Evolutionary conservation across 2,888 invertebrate species (phyloP), one percentile per base, ranked within the genome.

Genomic region (Autographa pulchrina): DNA sequence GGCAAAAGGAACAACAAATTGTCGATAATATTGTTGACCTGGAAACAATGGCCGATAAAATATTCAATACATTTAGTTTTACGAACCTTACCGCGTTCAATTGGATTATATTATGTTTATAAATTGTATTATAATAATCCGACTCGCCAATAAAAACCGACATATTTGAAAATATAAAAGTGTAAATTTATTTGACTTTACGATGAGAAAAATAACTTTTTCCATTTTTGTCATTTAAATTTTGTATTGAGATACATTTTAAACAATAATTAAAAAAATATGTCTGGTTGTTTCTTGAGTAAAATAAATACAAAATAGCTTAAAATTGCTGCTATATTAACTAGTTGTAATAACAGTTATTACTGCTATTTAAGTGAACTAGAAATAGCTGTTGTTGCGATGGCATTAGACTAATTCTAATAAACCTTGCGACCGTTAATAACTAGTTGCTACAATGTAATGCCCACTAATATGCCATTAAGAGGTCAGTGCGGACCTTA

Each of bases 11-110:
- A 65, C 48, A 80, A 72, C 60, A 75, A 74, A 80, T 80, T 78
- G 72, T 58, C 63, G 11, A 77, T 84, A 86, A 86, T 85, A 80
- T 84, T 84, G 68, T 71, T 84, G 85, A 84, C 73, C 80, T 80
- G 82, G 77, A 86, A 90, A 93, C 92, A 93, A 93, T 93, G 88
- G 89, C 69, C 88, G 74, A 91, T 93, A 92, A 91, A 92, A 90
- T 86, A 90, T 91, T 89, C 88, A 88, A 91, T 90, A 90, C 89
- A 87, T 89, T 90, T 85, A 82, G 84, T 76, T 89, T 88, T 80
- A 88, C 86, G 86, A 82, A 82, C 73, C 80, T 79, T 75, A 72
- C 72, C 80, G 82, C 74, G 63, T 73, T 83, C 79, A 84, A 89
- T 88, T 80, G 84, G 75, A 88, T 88, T 84, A 84, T 81, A 85